These are phyloP conservation scores for Diabrotica virgifera DNA, from an alignment of 1,140 invertebrate genomes.

Conservation along the genomic window DNA sequence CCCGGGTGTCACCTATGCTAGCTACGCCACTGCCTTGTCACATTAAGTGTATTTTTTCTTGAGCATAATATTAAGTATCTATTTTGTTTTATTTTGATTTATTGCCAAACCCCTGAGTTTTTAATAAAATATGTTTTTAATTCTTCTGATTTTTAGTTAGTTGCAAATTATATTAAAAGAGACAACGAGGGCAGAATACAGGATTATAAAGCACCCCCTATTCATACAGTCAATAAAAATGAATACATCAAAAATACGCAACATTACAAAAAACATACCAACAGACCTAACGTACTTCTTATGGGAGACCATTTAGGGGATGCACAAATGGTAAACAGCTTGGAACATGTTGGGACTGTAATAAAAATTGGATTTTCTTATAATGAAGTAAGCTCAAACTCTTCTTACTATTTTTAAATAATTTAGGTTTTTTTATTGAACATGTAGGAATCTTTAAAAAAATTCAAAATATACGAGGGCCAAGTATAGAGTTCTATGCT, in stretches of 20 bases:
- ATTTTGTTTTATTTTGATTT: too few relatives aligned
- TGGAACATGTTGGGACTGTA: constrained; percentile 64
- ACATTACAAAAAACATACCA: constrained; percentile 70
- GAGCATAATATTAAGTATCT: too few relatives aligned
- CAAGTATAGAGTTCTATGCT: too few relatives aligned
- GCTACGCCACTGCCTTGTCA: too few relatives aligned
- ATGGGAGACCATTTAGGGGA: constrained; percentile 89
- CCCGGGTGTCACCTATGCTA: too few relatives aligned
- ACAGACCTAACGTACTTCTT: constrained; percentile 76
- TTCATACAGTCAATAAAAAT: constrained; percentile 90
- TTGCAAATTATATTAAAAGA: constrained; percentile 82
- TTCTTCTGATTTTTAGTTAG: neutral
- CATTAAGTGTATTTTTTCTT: too few relatives aligned
- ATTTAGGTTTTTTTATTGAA: too few relatives aligned
- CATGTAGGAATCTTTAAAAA: too few relatives aligned
- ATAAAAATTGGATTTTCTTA: constrained; percentile 92
- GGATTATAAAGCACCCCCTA: constrained; percentile 73
- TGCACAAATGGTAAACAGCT: constrained; percentile 84
- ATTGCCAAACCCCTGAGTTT: too few relatives aligned
- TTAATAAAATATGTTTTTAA: too few relatives aligned
- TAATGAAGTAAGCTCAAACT: constrained; percentile 58
- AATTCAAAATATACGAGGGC: too few relatives aligned
- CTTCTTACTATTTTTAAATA: too few relatives aligned
- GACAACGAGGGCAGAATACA: constrained; percentile 63
- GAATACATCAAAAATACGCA: constrained; percentile 73